phyloP scores from a whole-genome alignment of 2,113 vertebrate genomes.

The Gnathonemus echidnorhynchus region DNA sequence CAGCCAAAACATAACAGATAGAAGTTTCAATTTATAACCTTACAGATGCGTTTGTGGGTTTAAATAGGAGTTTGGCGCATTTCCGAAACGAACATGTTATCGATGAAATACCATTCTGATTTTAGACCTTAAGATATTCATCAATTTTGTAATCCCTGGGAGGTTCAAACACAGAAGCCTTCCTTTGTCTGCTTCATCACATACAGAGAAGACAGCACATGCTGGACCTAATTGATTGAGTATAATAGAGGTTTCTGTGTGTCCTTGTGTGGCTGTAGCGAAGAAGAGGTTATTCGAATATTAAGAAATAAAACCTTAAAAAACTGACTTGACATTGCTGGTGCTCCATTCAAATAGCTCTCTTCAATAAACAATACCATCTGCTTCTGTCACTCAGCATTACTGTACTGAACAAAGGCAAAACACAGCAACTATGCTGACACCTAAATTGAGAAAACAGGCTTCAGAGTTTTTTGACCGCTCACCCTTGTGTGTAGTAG shows the following conservation, averaged over 20 bases:
- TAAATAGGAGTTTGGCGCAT: constrained; percentile 16
- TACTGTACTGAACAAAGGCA: background rate
- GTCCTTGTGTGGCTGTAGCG: background rate
- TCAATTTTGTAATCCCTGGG: constrained; percentile 40
- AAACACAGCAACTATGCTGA: background rate
- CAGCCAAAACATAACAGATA: constrained; percentile 29
- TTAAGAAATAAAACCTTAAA: background rate
- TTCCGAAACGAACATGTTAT: constrained; percentile 47
- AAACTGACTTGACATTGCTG: background rate
- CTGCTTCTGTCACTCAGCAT: background rate
- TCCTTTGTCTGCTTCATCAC: constrained; percentile 36
- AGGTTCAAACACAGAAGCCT: constrained; percentile 36
- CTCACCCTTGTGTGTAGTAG: background rate
- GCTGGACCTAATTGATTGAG: constrained; percentile 35
- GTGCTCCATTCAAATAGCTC: background rate
- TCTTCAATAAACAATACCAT: background rate
- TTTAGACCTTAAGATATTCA: constrained; percentile 47
- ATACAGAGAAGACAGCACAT: constrained; percentile 26
- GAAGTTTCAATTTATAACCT: constrained; percentile 28
- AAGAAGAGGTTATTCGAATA: background rate
- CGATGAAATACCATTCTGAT: constrained; percentile 53
- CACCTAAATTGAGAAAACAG: background rate
- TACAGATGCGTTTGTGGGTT: constrained; percentile 14
- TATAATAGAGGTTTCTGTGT: constrained; percentile 24
- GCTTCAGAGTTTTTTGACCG: background rate